phyloP scores from a whole-genome alignment of 2,113 vertebrate genomes.

The Struthio camelus region DNA sequence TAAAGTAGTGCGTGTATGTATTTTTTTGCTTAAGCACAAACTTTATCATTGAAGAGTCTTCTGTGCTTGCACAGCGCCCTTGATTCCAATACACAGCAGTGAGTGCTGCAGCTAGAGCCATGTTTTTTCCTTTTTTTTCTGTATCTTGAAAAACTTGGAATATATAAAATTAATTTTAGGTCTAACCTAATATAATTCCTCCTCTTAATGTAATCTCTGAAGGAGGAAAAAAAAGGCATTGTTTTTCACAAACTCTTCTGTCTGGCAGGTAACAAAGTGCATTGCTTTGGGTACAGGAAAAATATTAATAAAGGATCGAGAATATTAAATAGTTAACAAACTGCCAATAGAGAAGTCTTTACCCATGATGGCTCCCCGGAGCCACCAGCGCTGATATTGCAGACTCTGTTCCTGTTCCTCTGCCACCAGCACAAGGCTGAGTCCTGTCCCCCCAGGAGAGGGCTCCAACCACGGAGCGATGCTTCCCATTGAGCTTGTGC shows the following conservation, averaged over 20 bases:
- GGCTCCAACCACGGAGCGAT: too few relatives aligned
- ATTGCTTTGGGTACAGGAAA: neutral
- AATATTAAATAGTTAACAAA: neutral
- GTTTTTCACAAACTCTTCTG: neutral
- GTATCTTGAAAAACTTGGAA: neutral
- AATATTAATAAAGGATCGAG: neutral
- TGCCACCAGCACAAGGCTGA: too few relatives aligned
- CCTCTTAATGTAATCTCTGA: too few relatives aligned
- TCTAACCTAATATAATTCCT: neutral
- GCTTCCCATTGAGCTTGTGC: neutral
- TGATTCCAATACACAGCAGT: too few relatives aligned
- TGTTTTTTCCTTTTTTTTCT: too few relatives aligned
- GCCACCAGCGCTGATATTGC: neutral
- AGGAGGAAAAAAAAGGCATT: rapidly evolving
- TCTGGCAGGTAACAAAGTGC: neutral
- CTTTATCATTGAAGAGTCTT: neutral
- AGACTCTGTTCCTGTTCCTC: neutral
- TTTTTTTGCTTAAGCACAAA: neutral
- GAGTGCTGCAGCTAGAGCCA: neutral
- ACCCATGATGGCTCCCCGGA: rapidly evolving
- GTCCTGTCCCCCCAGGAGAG: too few relatives aligned
- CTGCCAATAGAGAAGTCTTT: neutral
- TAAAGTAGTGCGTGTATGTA: neutral
- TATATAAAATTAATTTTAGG: neutral
- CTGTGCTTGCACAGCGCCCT: rapidly evolving